Conservation (phyloP, 2,797 vertebrate species). For the Oceanodroma leucorhoa region DNA sequence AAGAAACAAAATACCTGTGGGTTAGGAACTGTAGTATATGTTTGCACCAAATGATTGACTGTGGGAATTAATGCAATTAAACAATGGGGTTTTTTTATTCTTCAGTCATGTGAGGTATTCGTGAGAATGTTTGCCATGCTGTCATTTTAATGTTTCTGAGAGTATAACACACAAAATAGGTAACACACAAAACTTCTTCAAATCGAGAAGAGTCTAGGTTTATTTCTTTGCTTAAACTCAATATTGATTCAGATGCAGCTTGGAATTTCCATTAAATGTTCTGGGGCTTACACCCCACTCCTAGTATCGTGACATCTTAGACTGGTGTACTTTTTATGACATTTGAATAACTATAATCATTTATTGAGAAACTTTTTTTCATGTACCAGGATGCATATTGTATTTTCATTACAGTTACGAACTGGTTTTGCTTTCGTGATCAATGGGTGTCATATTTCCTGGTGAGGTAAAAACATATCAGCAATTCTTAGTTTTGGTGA, state of each 20-base stretch:
- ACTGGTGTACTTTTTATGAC: not conserved
- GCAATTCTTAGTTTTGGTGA: constrained; percentile 74
- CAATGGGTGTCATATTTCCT: constrained; percentile 16
- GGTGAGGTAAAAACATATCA: constrained; percentile 69
- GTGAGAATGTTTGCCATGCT: fast-evolving
- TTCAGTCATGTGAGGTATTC: not conserved
- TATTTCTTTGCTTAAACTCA: not conserved
- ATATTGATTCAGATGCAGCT: not conserved
- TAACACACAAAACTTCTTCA: not conserved
- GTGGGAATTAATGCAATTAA: not conserved
- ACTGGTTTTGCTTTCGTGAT: not conserved
- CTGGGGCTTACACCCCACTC: not conserved
- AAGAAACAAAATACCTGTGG: not conserved
- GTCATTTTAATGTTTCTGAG: not conserved
- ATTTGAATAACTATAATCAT: not conserved
- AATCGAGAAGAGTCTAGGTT: not conserved
- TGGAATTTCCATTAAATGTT: not conserved
- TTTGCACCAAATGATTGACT: not conserved
- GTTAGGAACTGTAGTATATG: not conserved
- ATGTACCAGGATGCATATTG: not conserved
- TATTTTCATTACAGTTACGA: not conserved
- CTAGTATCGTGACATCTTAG: not conserved
- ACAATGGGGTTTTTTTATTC: not conserved
- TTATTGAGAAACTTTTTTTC: not conserved
- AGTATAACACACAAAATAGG: not conserved